Percentiles rank a stretch among this genome's conserved stretches.
phyloP scores from a whole-genome alignment of 2,797 vertebrate species.

The Enteromius anoplus region DNA sequence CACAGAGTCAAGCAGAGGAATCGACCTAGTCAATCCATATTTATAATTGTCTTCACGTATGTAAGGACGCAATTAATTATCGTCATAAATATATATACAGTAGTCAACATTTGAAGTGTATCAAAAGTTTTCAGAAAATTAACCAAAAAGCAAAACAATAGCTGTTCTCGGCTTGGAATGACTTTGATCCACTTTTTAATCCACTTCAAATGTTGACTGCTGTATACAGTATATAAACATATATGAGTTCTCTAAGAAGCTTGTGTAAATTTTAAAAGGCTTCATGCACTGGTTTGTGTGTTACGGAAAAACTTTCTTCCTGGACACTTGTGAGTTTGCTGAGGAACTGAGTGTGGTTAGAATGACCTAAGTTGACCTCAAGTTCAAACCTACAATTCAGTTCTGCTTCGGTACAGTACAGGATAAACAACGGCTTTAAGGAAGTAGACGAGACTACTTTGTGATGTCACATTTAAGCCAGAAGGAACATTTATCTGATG shows the following conservation, averaged over 20 bases:
- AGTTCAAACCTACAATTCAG: conserved; percentile 9
- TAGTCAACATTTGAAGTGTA: no score
- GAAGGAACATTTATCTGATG: conserved; percentile 2
- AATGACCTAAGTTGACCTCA: conserved; percentile 23
- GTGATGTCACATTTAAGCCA: not conserved
- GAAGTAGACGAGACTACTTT: conserved; percentile 15
- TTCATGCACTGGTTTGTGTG: not conserved
- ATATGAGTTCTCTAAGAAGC: not conserved
- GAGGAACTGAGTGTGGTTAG: conserved; percentile 26
- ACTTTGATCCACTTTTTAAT: no score
- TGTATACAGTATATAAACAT: no score
- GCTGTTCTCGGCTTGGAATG: no score
- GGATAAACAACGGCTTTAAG: conserved; percentile 29
- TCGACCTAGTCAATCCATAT: not conserved
- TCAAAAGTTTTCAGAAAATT: no score
- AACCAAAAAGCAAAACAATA: no score
- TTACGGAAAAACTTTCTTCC: not conserved
- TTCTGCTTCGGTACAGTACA: conserved; percentile 23
- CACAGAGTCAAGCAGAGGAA: not conserved
- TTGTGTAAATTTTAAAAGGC: not conserved
- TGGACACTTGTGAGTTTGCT: not conserved
- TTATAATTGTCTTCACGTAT: not conserved
- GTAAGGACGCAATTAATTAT: not conserved
- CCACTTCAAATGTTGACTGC: no score
- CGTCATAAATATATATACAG: no score